Evolutionary conservation across 2,797 vertebrate genomes (phyloP).

Genomic region (Lepus oiostolus): DNA sequence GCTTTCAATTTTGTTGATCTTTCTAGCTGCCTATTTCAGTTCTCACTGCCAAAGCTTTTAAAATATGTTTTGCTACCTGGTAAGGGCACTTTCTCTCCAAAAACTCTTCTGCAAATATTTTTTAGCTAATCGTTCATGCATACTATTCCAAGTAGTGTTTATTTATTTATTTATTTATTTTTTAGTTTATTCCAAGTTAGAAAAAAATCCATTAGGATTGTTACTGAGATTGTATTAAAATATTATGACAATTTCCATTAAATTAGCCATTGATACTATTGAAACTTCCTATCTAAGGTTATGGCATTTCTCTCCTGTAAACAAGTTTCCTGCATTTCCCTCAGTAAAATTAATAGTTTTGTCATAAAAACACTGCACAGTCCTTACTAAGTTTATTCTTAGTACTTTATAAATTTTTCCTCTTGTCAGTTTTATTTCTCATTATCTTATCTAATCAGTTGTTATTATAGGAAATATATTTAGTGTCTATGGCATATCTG

Average conservation of each 20-base stretch:
- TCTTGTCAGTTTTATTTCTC: background rate
- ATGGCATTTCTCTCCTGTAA: background rate
- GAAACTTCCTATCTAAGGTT: background rate
- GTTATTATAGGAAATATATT: background rate
- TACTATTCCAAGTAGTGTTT: background rate
- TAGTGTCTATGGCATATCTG: background rate
- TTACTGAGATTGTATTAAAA: background rate
- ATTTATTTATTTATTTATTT: too few relatives aligned
- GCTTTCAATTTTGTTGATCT: background rate
- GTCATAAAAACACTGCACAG: background rate
- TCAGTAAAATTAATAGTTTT: constrained; percentile 1
- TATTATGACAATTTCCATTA: background rate
- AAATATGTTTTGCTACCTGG: background rate
- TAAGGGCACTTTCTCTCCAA: background rate
- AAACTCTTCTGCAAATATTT: background rate
- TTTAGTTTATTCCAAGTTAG: background rate
- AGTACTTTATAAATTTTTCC: background rate
- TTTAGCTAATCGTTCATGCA: background rate
- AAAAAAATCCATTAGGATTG: background rate
- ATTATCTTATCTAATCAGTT: background rate
- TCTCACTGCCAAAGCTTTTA: constrained; percentile 36
- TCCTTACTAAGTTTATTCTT: constrained; percentile 26
- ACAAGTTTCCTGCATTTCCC: background rate
- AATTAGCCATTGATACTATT: background rate
- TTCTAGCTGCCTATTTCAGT: background rate